Evolutionary conservation across 2,888 invertebrate species (phyloP), one percentile per base, ranked within the genome.

Genomic region (Drosophila dives): DNA sequence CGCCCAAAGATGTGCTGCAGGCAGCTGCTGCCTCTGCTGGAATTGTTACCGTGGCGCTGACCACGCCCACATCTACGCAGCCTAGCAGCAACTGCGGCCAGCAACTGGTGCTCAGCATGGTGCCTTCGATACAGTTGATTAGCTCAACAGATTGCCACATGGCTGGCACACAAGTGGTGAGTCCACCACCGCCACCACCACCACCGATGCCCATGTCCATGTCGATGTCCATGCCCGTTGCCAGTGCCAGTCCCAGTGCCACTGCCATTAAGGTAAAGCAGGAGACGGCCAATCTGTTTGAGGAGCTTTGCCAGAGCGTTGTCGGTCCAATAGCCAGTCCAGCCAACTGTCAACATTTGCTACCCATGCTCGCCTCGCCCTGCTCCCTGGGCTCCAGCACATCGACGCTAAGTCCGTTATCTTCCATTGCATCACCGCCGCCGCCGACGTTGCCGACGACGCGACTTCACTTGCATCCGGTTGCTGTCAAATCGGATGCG

Each of bases 21-120:
- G 95, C 95, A 1, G 95, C 95, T 0, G 95, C 95, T 0, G 94
- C 95, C 61, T 95, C 95, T 0, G 95, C 95, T 1, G 95, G 95
- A 34, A 95, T 96, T 75, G 95, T 95, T 15, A 95, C 94, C 10
- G 95, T 96, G 56, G 95, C 95, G 6, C 92, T 95, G 48, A 94
- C 94, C 74, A 94, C 95, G 86, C 95, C 95, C 56, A 94, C 94
- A 0, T 20, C 69, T 7, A 60, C 78, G 2, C 56, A 56, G 40
- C 38, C 61, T 38, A 76, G 54, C 51, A 76, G 53, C 55, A 78
- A 63, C 33, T 59, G 65, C 11, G 94, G 94, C 34, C 93, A 94
- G 54, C 93, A 54, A 38, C 93, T 94, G 51, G 93, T 94, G 55
- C 94, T 94, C 4, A 94, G 94, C 42, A 92, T 94, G 17, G 94